A percentile compares a stretch with the other conserved stretches of the same genome.
Conservation (phyloP, 2,113 vertebrate species). For the Ictidomys tridecemlineatus region DNA sequence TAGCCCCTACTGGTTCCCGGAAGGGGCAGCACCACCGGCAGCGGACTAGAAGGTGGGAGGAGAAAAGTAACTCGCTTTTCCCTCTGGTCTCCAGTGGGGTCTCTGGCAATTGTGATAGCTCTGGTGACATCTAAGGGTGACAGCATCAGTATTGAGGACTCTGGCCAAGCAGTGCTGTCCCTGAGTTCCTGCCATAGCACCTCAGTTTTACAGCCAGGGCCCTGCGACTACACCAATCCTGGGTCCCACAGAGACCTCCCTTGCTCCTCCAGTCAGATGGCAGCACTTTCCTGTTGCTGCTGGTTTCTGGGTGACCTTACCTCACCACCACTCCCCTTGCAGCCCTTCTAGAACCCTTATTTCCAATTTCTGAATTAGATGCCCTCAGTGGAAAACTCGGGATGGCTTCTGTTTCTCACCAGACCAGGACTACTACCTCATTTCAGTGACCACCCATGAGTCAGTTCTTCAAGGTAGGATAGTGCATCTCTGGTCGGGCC, state of each 20-base stretch:
- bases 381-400: not conserved
- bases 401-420: not conserved
- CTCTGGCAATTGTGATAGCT: not conserved
- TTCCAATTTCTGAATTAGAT: not conserved
- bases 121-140: too few relatives aligned
- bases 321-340: not conserved
- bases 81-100: not conserved
- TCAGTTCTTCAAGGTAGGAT: not conserved
- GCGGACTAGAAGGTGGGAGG: accelerated
- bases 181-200: not conserved
- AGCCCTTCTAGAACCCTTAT: not conserved
- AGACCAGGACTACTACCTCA: not conserved
- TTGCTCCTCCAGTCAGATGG: not conserved
- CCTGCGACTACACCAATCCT: not conserved
- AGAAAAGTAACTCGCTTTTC: not conserved
- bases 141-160: not conserved
- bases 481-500: not conserved
- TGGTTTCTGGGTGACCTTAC: accelerated
- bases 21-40: not conserved
- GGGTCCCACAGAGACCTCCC: too few relatives aligned
- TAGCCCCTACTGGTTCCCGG: not conserved
- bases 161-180: not conserved
- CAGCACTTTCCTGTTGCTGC: accelerated
- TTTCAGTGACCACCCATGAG: not conserved
- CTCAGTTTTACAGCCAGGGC: not conserved